These are phyloP conservation scores for Naso thynnoides DNA, from an alignment of 2,797 vertebrate species.

Conservation along the genomic window DNA sequence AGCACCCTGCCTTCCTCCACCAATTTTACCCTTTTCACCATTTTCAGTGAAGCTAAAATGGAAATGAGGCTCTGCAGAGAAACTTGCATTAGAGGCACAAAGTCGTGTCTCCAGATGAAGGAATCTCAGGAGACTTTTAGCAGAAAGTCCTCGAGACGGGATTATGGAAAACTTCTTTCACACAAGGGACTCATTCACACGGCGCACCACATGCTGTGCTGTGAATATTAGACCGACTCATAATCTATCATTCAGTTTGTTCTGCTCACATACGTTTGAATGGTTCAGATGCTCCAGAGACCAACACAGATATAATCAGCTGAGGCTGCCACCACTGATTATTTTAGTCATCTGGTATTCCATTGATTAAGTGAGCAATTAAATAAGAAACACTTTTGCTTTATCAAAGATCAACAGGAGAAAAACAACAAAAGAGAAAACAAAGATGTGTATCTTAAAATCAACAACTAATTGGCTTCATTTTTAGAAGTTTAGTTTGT, in stretches of 20 bases:
- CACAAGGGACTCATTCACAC: slow-evolving; percentile 38
- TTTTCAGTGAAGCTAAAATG: slow-evolving; percentile 47
- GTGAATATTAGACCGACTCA: slow-evolving; percentile 12
- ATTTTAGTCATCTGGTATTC: too few species aligned
- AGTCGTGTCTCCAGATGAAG: slow-evolving; percentile 54
- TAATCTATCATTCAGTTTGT: slow-evolving; percentile 12
- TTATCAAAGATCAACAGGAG: too few species aligned
- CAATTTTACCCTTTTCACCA: slow-evolving; percentile 29
- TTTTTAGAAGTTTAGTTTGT: too few species aligned
- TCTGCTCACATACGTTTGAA: slow-evolving; percentile 8
- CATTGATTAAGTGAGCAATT: too few species aligned
- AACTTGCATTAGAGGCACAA: slow-evolving; percentile 50
- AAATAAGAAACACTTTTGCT: too few species aligned
- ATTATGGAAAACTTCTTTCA: slow-evolving; percentile 49
- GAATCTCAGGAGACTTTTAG: slow-evolving; percentile 57
- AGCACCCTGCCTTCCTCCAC: slow-evolving; percentile 21
- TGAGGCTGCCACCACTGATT: too few species aligned
- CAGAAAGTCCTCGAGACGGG: slow-evolving; percentile 46
- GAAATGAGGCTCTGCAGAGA: slow-evolving; percentile 55
- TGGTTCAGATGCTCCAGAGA: background rate
- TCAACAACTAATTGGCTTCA: too few species aligned
- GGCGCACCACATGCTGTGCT: slow-evolving; percentile 16
- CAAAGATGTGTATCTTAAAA: too few species aligned
- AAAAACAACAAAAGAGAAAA: too few species aligned
- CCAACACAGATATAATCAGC: background rate